Base-by-base conservation (phyloP, 2,113 vertebrate species). In the Notechis scutatus region DNA sequence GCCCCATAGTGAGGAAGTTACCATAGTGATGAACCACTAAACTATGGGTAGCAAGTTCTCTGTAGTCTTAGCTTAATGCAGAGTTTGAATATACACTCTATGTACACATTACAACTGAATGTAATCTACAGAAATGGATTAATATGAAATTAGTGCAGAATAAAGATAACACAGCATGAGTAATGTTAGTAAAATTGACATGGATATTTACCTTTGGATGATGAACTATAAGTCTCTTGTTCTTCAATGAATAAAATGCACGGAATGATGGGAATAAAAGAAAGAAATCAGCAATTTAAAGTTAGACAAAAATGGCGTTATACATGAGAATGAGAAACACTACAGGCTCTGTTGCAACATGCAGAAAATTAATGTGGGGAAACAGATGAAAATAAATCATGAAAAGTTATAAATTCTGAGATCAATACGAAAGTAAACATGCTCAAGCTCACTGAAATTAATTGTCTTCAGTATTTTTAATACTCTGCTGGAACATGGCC, bases 211-310 rank as follows among this genome's bases (percentile, higher is more conserved):
- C 98, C 98, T 98, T 97, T 98, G 94, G 95, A 97, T 96, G 98
- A 96, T 97, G 98, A 97, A 95, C 97, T 97, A 98, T 96, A 97
- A 97, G 97, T 98, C 97, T 98, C 98, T 98, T 97, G 98, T 95
- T 98, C 98, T 98, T 98, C 98, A 98, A 98, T 98, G 98, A 98
- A 98, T 98, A 97, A 98, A 98, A 98, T 98, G 98, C 98, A 98
- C 96, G 97, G 97, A 97, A 98, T 98, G 98, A 98, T 98, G 98
- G 97, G 97, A 98, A 98, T 97, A 98, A 98, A 98, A 98, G 97
- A 98, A 98, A 97, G 97, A 98, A 98, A 98, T 98, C 98, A 98
- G 97, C 98, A 98, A 98, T 98, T 97, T 96, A 96, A 98, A 97
- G 97, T 98, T 98, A 98, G 97, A 97, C 97, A 97, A 96, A 96